Evolutionary conservation across 2,888 invertebrate genomes (phyloP).

Genomic region (Ametastegia equiseti): DNA sequence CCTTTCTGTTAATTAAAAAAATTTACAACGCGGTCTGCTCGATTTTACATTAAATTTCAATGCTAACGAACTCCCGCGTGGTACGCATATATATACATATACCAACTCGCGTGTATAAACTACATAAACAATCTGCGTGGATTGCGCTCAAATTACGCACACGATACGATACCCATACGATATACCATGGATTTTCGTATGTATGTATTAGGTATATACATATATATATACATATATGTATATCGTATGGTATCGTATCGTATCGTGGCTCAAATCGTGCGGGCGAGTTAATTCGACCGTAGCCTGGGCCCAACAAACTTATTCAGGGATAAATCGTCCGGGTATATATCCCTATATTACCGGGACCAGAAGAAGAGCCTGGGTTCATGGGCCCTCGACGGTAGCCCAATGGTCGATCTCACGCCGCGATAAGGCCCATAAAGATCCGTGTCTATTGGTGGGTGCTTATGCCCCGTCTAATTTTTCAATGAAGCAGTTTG

Average conservation of each 20-base stretch:
- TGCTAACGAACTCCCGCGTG: conserved; percentile 18
- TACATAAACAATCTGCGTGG: conserved; percentile 51
- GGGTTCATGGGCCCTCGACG: not conserved
- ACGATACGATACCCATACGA: too few species aligned
- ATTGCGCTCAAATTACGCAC: conserved; percentile 10
- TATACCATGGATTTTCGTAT: too few species aligned
- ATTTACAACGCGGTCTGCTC: conserved; percentile 56
- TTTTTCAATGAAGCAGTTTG: conserved; percentile 44
- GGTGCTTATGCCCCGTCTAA: conserved; percentile 45
- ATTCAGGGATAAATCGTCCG: conserved; percentile 29
- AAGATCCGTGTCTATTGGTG: conserved; percentile 47
- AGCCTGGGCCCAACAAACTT: not conserved
- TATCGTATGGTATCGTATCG: too few species aligned
- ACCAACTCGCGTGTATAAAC: conserved; percentile 43
- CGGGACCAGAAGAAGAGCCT: too few species aligned
- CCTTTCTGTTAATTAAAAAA: conserved; percentile 56
- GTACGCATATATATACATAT: not conserved
- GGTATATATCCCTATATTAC: not conserved
- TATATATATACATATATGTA: too few species aligned
- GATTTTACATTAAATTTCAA: conserved; percentile 35
- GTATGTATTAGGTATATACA: too few species aligned
- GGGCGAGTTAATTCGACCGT: too few species aligned
- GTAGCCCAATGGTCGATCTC: conserved; percentile 46
- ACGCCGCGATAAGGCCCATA: conserved; percentile 48
- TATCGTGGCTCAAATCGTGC: not conserved